phyloP scores from a whole-genome alignment of 2,113 vertebrate species.

The Rana temporaria region DNA sequence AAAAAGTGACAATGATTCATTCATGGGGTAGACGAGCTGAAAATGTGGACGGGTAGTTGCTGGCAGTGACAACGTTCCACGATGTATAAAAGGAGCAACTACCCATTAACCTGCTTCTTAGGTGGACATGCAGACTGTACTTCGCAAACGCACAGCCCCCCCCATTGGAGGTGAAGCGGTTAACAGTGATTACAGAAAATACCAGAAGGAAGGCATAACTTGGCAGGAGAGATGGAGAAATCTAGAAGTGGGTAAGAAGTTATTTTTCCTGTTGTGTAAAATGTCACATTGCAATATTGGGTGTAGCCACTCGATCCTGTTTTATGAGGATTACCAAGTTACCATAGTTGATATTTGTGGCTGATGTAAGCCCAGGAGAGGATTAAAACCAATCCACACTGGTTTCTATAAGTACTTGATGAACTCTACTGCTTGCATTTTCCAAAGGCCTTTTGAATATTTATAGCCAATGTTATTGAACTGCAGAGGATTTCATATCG shows the following conservation, averaged over 20 bases:
- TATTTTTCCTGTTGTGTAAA: background rate
- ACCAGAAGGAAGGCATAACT: background rate
- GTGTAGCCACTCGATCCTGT: background rate
- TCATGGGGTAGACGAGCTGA: background rate
- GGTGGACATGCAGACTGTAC: too few species aligned
- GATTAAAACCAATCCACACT: too few species aligned
- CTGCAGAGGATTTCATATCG: too few species aligned
- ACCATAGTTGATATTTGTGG: too few species aligned
- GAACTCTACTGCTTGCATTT: too few species aligned
- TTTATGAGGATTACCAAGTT: background rate
- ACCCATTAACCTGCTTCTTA: conserved; percentile 19
- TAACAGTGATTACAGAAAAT: background rate
- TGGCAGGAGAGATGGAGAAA: background rate
- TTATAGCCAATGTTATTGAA: too few species aligned
- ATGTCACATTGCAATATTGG: background rate
- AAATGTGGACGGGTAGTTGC: conserved; percentile 16
- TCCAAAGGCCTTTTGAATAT: too few species aligned
- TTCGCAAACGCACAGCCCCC: rapidly evolving
- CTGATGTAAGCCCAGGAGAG: too few species aligned
- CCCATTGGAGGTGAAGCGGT: conserved; percentile 11
- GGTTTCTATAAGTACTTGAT: too few species aligned
- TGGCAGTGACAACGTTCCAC: conserved; percentile 5
- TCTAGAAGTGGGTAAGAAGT: background rate
- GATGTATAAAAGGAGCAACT: background rate
- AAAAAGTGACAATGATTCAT: conserved; percentile 32